Evolutionary conservation across 2,797 vertebrate genomes (phyloP).

Genomic region (Pagetopsis macropterus): DNA sequence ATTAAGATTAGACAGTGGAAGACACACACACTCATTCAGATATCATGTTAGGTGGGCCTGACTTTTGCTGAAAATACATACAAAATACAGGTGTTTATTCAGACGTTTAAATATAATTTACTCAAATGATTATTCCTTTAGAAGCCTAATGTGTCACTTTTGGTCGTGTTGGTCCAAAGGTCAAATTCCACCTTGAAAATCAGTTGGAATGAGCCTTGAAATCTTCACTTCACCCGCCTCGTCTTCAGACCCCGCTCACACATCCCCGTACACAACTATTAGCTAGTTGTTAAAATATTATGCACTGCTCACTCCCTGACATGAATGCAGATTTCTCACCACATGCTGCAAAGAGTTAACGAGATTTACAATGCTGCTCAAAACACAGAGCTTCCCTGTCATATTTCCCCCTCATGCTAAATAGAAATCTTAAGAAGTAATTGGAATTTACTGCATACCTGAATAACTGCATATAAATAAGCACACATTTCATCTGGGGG

Average conservation of each 20-base stretch:
- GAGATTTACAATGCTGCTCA: conserved; percentile 81
- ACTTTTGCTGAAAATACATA: too few species aligned
- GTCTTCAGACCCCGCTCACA: background rate
- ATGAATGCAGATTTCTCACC: conserved; percentile 67
- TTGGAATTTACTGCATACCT: conserved; percentile 92
- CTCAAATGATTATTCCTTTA: background rate
- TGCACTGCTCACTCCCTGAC: conserved; percentile 52
- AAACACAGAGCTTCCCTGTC: conserved; percentile 80
- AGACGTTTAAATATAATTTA: background rate
- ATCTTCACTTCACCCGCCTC: conserved; percentile 21
- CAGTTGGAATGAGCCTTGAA: conserved; percentile 13
- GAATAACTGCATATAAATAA: conserved; percentile 93
- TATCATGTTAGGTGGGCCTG: too few species aligned
- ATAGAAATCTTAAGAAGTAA: conserved; percentile 91
- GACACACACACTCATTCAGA: too few species aligned
- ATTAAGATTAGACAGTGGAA: too few species aligned
- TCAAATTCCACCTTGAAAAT: background rate
- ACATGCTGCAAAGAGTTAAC: conserved; percentile 77
- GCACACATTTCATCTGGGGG: conserved; percentile 79
- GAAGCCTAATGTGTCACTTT: background rate
- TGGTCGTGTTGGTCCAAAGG: background rate
- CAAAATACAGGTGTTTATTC: background rate
- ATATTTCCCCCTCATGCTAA: conserved; percentile 82
- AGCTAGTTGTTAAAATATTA: conserved; percentile 60
- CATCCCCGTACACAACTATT: conserved; percentile 38